Evolutionary conservation across 1,140 invertebrate genomes (phyloP), one percentile per base, ranked within the genome.

Genomic region (Vollenhovia emeryi): DNA sequence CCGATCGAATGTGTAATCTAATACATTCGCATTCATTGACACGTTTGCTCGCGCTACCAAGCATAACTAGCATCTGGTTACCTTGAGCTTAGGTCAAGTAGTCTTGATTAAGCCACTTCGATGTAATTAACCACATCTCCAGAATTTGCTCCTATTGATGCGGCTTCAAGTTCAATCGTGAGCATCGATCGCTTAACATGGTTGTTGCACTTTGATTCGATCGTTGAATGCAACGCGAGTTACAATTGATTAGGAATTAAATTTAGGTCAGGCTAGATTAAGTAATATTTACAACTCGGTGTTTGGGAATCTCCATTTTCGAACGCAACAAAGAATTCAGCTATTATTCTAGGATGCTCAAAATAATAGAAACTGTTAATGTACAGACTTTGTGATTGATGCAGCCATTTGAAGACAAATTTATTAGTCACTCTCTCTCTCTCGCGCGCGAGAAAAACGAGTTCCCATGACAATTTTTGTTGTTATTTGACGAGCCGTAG

Each of bases 91-190:
- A 85, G 85, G 80, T 87, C 85, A 87, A 90, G 89, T 86, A 88
- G 68, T 80, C 89, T 90, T 86, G 86, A 90, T 90, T 90, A 90
- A 90, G 86, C 86, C 74, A 89, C 86, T 90, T 52, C 30, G 82
- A 36, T 55, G 71, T 90, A 90, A 90, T 90, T 90, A 89, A 90
- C 86, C 84, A 78, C 84, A 90, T 88, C 88, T 87, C 78, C 50
- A 89, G 88, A 78, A 89, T 89, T 84, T 84, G 83, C 89, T 76
- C 50, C 68, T 71, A 76, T 85, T 74, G 71, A 82, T 79, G 43
- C 48, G 8, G 52, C 3, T 52, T 48, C 60, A 64, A 64, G 33
- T 71, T 83, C 79, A 82, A 84, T 79, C 73, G 43, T 52, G 15
- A 76, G 18, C 55, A 59, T 82, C 52, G 64, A 82, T 82, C 50